Percentiles rank a stretch among this genome's conserved stretches.
Conservation (phyloP, 2,113 vertebrate genomes). For the Peromyscus leucopus region DNA sequence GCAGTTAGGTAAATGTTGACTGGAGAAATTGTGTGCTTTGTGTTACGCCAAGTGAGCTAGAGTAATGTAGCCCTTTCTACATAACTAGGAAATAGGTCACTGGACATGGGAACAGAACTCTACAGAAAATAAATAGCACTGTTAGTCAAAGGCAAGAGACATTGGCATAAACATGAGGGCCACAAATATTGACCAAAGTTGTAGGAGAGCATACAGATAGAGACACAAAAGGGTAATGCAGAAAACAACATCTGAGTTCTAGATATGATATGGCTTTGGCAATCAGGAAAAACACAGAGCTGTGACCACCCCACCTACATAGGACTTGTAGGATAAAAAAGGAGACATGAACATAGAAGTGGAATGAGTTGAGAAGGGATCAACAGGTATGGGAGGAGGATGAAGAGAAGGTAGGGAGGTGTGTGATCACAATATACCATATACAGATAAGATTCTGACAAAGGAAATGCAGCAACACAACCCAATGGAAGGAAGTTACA, state of each 20-base stretch:
- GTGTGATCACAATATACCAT: not conserved
- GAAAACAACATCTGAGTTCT: no score
- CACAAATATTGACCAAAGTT: not conserved
- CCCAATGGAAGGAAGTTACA: not conserved
- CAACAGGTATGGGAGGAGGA: not conserved
- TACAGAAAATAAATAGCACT: conserved; percentile 19
- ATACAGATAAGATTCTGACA: not conserved
- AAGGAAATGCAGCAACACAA: not conserved
- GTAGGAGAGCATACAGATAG: not conserved
- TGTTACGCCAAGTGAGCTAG: not conserved
- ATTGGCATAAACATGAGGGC: not conserved
- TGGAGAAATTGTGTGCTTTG: not conserved
- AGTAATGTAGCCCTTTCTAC: not conserved
- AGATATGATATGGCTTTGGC: not conserved
- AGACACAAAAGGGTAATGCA: not conserved
- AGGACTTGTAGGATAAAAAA: not conserved
- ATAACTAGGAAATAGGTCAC: not conserved
- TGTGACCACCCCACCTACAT: not conserved
- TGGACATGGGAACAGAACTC: not conserved
- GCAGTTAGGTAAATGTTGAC: not conserved
- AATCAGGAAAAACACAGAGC: not conserved
- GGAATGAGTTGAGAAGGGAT: no score
- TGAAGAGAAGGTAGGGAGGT: not conserved
- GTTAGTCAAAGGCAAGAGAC: not conserved
- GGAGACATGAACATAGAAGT: not conserved